These are phyloP conservation scores for Anodontia alba DNA, from an alignment of 2,888 invertebrate species.

Conservation along the genomic window DNA sequence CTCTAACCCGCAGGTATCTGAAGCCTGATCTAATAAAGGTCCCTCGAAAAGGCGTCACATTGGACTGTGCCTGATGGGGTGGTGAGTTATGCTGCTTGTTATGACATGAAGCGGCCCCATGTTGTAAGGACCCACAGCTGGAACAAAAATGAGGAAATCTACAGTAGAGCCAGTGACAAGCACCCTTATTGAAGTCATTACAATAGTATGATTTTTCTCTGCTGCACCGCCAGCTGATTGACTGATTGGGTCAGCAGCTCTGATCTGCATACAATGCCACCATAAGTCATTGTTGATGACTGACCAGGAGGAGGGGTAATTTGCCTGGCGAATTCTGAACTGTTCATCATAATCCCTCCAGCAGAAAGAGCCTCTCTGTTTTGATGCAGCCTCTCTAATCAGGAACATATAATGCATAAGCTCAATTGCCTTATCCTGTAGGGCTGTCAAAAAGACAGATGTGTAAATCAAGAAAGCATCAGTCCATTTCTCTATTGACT, in stretches of 20 bases:
- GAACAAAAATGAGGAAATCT: slow-evolving; percentile 24
- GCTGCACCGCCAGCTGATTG: too few relatives aligned
- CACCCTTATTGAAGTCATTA: neutral
- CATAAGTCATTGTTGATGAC: slow-evolving; percentile 39
- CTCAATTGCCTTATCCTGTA: slow-evolving; percentile 24
- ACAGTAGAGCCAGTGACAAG: slow-evolving; percentile 8
- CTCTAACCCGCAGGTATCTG: neutral
- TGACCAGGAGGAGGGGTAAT: slow-evolving; percentile 16
- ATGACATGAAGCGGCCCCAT: too few relatives aligned
- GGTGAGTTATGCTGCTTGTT: neutral
- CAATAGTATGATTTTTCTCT: neutral
- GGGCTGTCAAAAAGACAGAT: slow-evolving; percentile 12
- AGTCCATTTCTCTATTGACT: too few relatives aligned
- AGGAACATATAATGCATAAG: slow-evolving; percentile 37
- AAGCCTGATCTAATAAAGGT: too few relatives aligned
- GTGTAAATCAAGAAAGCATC: slow-evolving; percentile 34
- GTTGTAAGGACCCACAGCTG: slow-evolving; percentile 1
- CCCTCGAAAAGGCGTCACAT: neutral
- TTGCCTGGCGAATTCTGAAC: slow-evolving; percentile 36
- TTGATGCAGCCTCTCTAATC: slow-evolving; percentile 31
- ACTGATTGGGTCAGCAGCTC: too few relatives aligned
- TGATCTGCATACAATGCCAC: slow-evolving; percentile 29
- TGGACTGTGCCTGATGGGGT: neutral
- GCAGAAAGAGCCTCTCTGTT: slow-evolving; percentile 7
- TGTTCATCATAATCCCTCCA: slow-evolving; percentile 48